These are phyloP conservation scores for Papilio xuthus DNA, from an alignment of 1,140 invertebrate genomes.

Conservation along the genomic window DNA sequence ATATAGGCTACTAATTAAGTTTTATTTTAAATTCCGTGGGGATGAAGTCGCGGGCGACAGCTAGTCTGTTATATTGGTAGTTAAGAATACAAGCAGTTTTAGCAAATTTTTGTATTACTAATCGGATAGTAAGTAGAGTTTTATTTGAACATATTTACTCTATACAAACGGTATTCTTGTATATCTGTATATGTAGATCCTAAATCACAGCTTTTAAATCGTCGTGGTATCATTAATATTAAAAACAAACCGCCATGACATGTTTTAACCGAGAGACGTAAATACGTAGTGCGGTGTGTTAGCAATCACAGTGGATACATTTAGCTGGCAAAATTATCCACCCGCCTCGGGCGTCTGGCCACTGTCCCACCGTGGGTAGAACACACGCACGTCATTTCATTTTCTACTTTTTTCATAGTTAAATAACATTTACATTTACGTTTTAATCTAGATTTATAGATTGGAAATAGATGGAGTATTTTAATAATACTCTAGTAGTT, in stretches of 20 bases:
- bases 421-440: background rate
- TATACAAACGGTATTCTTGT: background rate
- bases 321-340: constrained; percentile 62
- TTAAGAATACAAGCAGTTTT: no score
- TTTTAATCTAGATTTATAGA: background rate
- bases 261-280: constrained; percentile 53
- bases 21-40: no score
- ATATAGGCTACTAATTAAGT: no score
- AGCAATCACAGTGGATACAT: constrained; percentile 69
- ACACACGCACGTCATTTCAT: constrained; percentile 40
- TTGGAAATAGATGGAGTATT: background rate
- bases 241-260: constrained; percentile 53
- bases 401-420: constrained; percentile 15
- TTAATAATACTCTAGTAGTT: background rate
- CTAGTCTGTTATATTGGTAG: no score
- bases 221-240: constrained; percentile 45
- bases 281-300: constrained; percentile 58
- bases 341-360: constrained; percentile 53
- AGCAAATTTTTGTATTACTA: background rate
- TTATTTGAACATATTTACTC: background rate
- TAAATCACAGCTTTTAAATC: constrained; percentile 23
- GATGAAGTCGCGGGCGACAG: no score
- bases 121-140: background rate
- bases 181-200: background rate
- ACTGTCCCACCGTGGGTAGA: constrained; percentile 55